Percentiles rank a stretch among this genome's conserved stretches.
Evolutionary conservation across 1,140 invertebrate species (phyloP).

Genomic region (Ectropis grisescens): DNA sequence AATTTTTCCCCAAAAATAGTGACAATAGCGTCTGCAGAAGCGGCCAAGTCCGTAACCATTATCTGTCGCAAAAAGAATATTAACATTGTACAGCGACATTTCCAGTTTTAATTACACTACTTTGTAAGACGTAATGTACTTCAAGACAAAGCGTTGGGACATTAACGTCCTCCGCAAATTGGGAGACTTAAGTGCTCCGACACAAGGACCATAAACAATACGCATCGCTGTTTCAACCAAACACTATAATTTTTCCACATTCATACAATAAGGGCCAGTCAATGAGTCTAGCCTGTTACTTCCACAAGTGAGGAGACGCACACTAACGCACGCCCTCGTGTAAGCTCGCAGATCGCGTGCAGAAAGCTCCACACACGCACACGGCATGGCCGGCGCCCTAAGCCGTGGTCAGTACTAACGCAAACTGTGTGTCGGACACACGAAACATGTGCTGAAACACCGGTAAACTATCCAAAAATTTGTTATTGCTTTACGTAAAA

Average conservation of each 20-base stretch:
- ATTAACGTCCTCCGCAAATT: slow-evolving; percentile 54
- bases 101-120: slow-evolving; percentile 49
- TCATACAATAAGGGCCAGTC: slow-evolving; percentile 68
- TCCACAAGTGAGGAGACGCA: slow-evolving; percentile 55
- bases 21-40: no score
- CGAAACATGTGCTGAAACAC: slow-evolving; percentile 64
- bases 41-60: no score
- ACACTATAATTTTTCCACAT: slow-evolving; percentile 70
- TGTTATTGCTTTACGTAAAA: no score
- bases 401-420: slow-evolving; percentile 67
- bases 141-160: slow-evolving; percentile 42
- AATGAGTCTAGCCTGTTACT: slow-evolving; percentile 66
- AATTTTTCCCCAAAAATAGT: no score
- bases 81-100: slow-evolving; percentile 15
- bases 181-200: slow-evolving; percentile 50
- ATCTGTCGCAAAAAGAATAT: slow-evolving; percentile 6
- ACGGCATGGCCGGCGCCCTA: slow-evolving; percentile 61
- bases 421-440: slow-evolving; percentile 69
- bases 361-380: slow-evolving; percentile 64
- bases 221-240: slow-evolving; percentile 57
- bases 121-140: slow-evolving; percentile 50
- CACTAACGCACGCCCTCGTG: slow-evolving; percentile 53
- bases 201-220: slow-evolving; percentile 52
- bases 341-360: slow-evolving; percentile 59
- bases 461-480: slow-evolving; percentile 41